Base-by-base conservation (phyloP, 2,797 vertebrate genomes). In the Poecilia picta region DNA sequence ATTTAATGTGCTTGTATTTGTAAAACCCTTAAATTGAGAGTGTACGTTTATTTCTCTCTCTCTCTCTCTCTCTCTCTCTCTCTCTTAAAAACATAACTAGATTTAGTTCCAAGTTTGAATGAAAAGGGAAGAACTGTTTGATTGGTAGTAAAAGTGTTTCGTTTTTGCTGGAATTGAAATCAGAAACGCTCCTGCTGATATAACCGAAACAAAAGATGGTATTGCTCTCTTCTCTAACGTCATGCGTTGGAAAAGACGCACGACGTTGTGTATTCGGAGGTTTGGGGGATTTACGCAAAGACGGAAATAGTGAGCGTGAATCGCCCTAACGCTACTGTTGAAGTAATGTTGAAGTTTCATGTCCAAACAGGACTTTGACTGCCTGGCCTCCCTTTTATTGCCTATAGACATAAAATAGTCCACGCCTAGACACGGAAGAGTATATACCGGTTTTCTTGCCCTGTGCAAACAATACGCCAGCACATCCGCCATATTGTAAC, bases 241-340 rank as follows among this genome's bases (percentile, higher is more conserved):
- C n/a, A 47, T 28, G 45, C 6, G 20, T 47, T 47, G 1, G 46
- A 47, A 47, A 47, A 47, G 45, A 46, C 45, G 45, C 15, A 51
- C 20, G 20, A 51, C 47, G 57, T 20, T 20, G 23, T 41, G 2
- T 5, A 7, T 33, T 28, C 68, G 74, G 75, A 13, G 43, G 3
- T 71, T 8, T 59, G 18, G 73, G 76, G 82, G 76, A 62, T 85
- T 83, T 68, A 81, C 49, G 47, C 82, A 36, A 88, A 89, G 23
- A 0, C 87, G 89, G 89, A 94, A 92, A 86, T 73, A 7, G 6
- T 31, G 0, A 20, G 5, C 46, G 85, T 75, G 84, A 89, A 74
- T 72, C 66, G 83, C 85, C 78, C 76, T 1, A 11, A 5, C 18
- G 4, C 43, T 39, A 15, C 80, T 85, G 85, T 33, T 33, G 86